phyloP scores from a whole-genome alignment of 2,888 invertebrate genomes.

The Hololepta plana region DNA sequence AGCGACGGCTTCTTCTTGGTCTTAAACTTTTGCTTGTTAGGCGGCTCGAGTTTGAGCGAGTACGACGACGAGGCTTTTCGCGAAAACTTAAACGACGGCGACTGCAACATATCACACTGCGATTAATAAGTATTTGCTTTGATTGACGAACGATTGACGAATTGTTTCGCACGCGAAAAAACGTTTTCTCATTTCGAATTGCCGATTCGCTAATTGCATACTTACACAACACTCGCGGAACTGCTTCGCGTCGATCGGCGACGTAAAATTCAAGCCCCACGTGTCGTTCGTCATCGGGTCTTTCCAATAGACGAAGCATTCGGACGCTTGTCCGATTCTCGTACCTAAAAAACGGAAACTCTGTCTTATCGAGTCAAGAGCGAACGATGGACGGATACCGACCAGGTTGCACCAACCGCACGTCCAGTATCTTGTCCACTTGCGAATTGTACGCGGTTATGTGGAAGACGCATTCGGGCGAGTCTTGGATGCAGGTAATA shows the following conservation, averaged over 20 bases:
- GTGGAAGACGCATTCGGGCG: slow-evolving; percentile 93
- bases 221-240: slow-evolving; percentile 95
- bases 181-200: no score
- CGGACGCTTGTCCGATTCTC: slow-evolving; percentile 91
- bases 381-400: no score
- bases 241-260: slow-evolving; percentile 91
- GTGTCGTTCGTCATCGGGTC: slow-evolving; percentile 94
- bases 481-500: slow-evolving; percentile 94
- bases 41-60: slow-evolving; percentile 84
- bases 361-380: slow-evolving; percentile 1
- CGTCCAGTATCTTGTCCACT: slow-evolving; percentile 96
- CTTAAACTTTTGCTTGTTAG: slow-evolving; percentile 72
- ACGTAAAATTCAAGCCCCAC: slow-evolving; percentile 97
- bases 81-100: slow-evolving; percentile 94
- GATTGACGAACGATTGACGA: no score
- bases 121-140: no score
- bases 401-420: slow-evolving; percentile 94
- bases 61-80: slow-evolving; percentile 94
- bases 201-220: no score
- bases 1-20: slow-evolving; percentile 78
- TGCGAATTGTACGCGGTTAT: slow-evolving; percentile 98
- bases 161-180: no score
- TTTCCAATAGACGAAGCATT: slow-evolving; percentile 98
- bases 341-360: slow-evolving; percentile 59
- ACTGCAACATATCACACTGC: slow-evolving; percentile 62